Evolutionary conservation across 2,797 vertebrate species (phyloP).

Genomic region (Melopsittacus undulatus): DNA sequence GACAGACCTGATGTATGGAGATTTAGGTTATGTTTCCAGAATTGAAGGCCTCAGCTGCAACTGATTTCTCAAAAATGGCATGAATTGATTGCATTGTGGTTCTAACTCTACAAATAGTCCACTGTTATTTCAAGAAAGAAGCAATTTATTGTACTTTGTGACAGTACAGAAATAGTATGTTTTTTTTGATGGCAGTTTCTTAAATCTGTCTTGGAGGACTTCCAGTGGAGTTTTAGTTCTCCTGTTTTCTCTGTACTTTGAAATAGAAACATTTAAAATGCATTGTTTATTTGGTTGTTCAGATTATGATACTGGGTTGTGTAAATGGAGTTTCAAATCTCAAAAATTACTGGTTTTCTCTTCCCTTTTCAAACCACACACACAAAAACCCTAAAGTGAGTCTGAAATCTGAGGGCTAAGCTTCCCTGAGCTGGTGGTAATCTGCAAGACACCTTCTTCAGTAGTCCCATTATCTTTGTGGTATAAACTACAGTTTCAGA

Average conservation of each 20-base stretch:
- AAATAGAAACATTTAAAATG: constrained; percentile 10
- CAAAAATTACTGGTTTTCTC: background rate
- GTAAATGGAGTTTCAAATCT: background rate
- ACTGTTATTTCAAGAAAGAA: background rate
- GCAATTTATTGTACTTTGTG: background rate
- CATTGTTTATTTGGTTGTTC: background rate
- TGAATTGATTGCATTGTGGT: background rate
- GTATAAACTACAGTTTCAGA: background rate
- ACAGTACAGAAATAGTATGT: background rate
- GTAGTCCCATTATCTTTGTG: background rate
- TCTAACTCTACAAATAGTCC: background rate
- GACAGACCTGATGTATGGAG: background rate
- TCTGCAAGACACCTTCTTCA: background rate
- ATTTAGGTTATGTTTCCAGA: background rate
- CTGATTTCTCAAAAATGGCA: background rate
- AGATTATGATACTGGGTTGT: background rate
- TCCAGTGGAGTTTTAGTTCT: background rate
- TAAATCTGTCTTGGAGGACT: constrained; percentile 46
- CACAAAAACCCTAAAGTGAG: rapidly evolving
- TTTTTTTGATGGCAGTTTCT: constrained; percentile 42
- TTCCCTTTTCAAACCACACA: background rate
- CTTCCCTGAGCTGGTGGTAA: background rate
- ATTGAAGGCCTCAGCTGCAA: background rate
- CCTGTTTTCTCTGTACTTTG: background rate
- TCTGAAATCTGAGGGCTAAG: background rate